These are phyloP conservation scores for Vidua macroura DNA, from an alignment of 2,113 vertebrate genomes.

Conservation along the genomic window DNA sequence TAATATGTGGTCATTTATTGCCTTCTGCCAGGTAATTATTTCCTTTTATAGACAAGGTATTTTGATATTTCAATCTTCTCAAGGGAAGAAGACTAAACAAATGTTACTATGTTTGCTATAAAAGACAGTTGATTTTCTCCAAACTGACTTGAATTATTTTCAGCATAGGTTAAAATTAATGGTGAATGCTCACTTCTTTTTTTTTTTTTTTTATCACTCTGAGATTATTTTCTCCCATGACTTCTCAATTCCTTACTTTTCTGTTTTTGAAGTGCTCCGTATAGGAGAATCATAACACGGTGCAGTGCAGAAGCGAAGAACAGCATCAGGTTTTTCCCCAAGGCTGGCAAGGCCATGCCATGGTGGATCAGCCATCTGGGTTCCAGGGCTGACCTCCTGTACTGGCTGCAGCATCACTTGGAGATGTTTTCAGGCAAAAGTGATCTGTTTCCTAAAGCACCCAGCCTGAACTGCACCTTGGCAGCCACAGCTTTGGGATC, in stretches of 20 bases:
- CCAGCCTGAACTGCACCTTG: background rate
- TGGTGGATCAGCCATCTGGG: background rate
- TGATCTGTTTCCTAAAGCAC: background rate
- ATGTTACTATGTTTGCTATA: background rate
- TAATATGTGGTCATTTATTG: background rate
- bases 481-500: background rate
- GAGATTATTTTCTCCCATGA: background rate
- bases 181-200: background rate
- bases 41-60: background rate
- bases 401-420: background rate
- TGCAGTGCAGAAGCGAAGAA: background rate
- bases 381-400: background rate
- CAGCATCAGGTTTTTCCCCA: fast-evolving
- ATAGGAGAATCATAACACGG: background rate
- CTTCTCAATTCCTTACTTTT: background rate
- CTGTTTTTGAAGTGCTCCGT: background rate
- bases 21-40: background rate
- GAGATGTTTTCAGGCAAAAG: background rate
- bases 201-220: background rate
- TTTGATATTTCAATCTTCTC: background rate
- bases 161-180: background rate
- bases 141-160: background rate
- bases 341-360: background rate
- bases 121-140: background rate
- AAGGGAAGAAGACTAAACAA: background rate